Base-by-base conservation (phyloP, 2,888 invertebrate genomes). In the Vanessa cardui region DNA sequence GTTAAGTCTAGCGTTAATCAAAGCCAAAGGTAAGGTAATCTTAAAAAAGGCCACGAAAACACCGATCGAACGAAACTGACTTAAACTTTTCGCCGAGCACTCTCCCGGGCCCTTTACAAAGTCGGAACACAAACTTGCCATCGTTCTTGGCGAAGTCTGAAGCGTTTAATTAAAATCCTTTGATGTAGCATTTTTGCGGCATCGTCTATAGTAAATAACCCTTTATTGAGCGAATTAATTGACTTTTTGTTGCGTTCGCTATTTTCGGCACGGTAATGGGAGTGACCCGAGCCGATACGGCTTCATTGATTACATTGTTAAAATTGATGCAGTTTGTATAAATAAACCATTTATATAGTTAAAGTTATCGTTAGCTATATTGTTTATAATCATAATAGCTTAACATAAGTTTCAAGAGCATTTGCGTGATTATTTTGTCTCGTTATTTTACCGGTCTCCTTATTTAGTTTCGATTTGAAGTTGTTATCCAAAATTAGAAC, bases 161-260 rank as follows among this genome's bases (percentile, higher is more conserved):
- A 56, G 56, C 56, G 61, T 75, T 78, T 80, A 79, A 78, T 82
- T 80, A 78, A 79, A 78, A 76, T 77, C 75, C 76, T 81, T 81
- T 82, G 81, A 81, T 78, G 80, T 77, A 59, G 77, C 79, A 78
- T 74, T 82, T 77, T 75, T 77, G 75, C 69, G 83, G 84, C 67
- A 82, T 86, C 84, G 66, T 66, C 63, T 64, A 69, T 75, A 76
- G 78, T 73, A 79, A 81, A 80, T 82, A 83, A 80, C 84, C 83
- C 83, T 83, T 83, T 80, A 76, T 76, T 67, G 72, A 49, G 62
- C 33, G 72, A 72, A 77, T 82, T 88, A 88, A 88, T 88, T 88
- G 79, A 76, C 79, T 85, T 86, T 85, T 80, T 78, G 74, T 72
- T 63, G 64, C 50, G 54, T 50, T 54, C 45, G 63, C 58, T 58